These are phyloP conservation scores for Scrobipalpa costella DNA, from an alignment of 2,888 invertebrate species.

Conservation along the genomic window DNA sequence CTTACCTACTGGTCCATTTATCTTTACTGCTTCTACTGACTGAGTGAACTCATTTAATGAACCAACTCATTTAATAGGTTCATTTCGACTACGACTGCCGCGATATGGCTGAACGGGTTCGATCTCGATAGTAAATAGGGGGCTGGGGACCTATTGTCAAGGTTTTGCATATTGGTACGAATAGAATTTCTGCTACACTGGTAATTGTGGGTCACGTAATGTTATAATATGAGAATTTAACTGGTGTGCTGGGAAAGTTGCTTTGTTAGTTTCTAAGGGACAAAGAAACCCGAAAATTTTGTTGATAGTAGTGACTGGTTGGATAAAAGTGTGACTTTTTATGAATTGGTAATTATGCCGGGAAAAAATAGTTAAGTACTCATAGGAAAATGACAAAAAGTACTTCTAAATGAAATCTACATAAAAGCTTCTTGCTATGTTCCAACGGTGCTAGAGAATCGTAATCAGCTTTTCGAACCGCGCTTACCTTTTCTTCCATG, in stretches of 20 bases:
- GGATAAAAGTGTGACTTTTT: too few relatives aligned
- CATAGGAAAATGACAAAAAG: too few relatives aligned
- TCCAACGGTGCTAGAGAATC: too few relatives aligned
- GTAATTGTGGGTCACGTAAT: background rate
- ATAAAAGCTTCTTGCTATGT: too few relatives aligned
- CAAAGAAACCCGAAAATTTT: too few relatives aligned
- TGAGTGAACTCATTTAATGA: slow-evolving; percentile 49
- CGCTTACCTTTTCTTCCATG: too few relatives aligned
- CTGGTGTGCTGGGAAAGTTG: background rate
- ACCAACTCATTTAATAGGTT: slow-evolving; percentile 56
- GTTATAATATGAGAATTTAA: background rate
- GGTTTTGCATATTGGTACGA: background rate
- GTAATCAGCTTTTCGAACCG: too few relatives aligned
- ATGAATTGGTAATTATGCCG: too few relatives aligned
- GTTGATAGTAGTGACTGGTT: too few relatives aligned
- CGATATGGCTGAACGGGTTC: slow-evolving; percentile 59
- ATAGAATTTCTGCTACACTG: background rate
- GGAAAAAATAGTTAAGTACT: too few relatives aligned
- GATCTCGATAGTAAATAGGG: slow-evolving; percentile 59
- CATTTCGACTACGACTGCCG: slow-evolving; percentile 50
- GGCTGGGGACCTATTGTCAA: slow-evolving; percentile 25
- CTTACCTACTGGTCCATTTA: background rate
- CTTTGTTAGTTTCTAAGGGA: too few relatives aligned
- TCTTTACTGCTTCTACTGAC: background rate
- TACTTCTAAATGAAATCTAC: too few relatives aligned